These are phyloP conservation scores for Lytechinus pictus DNA, from an alignment of 35 echinoderm and acorn worm genomes.

Conservation along the genomic window DNA sequence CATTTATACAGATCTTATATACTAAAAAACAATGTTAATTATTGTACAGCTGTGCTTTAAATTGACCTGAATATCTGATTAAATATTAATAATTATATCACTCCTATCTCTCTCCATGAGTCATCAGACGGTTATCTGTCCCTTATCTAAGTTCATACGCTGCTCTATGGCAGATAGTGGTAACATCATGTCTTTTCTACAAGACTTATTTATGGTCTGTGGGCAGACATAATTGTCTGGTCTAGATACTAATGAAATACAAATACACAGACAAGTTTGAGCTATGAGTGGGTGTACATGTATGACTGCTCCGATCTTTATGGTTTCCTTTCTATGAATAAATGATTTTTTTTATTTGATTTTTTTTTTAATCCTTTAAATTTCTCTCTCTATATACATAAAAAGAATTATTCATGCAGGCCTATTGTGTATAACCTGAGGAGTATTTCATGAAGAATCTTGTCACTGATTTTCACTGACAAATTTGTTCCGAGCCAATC, in stretches of 20 bases:
- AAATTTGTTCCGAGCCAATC: too few relatives aligned
- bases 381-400: too few relatives aligned
- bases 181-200: not conserved
- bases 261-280: not conserved
- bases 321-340: not conserved
- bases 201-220: not conserved
- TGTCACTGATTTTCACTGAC: too few relatives aligned
- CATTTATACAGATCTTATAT: not conserved
- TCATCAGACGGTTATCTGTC: not conserved
- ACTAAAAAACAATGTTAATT: not conserved
- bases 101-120: not conserved
- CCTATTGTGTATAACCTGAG: too few relatives aligned
- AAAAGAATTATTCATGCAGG: too few relatives aligned
- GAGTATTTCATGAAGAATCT: too few relatives aligned
- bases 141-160: not conserved
- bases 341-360: not conserved
- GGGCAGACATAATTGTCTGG: not conserved
- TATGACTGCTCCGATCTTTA: not conserved
- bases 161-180: not conserved
- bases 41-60: not conserved
- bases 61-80: not conserved
- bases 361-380: too few relatives aligned
- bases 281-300: not conserved
- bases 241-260: not conserved
- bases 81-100: constrained; percentile 17